Percentiles rank a stretch among this genome's conserved stretches.
Conservation (phyloP, 1,140 invertebrate genomes). For the Penaeus indicus region DNA sequence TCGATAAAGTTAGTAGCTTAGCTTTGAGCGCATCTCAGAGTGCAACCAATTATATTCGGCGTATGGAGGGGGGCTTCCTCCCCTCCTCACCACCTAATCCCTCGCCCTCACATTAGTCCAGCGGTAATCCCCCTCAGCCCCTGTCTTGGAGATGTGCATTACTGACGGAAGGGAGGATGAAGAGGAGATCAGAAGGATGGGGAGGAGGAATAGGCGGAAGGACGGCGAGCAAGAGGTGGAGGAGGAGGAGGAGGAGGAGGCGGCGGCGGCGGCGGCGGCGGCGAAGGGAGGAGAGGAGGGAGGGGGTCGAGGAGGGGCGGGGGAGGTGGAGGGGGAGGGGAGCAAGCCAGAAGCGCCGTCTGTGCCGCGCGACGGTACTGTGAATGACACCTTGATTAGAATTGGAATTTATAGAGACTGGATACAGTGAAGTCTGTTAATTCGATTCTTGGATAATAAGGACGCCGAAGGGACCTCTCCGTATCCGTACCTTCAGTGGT, state of each 20-base stretch:
- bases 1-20: constrained; percentile 61
- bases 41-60: constrained; percentile 62
- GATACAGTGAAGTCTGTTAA: constrained; percentile 38
- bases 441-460: not conserved
- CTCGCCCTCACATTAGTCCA: constrained; percentile 57
- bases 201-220: not conserved
- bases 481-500: not conserved
- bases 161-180: constrained; percentile 41
- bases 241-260: constrained; percentile 11
- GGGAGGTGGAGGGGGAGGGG: not conserved
- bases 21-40: constrained; percentile 60
- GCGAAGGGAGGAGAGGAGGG: not conserved
- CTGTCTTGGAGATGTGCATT: constrained; percentile 59
- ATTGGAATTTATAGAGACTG: constrained; percentile 49
- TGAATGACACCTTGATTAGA: constrained; percentile 53
- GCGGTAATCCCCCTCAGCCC: constrained; percentile 56
- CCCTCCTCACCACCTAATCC: constrained; percentile 45
- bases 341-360: constrained; percentile 18
- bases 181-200: constrained; percentile 33
- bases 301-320: not conserved
- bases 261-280: constrained; percentile 6
- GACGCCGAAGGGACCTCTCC: not conserved
- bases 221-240: not conserved
- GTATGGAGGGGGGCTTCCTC: constrained; percentile 45
- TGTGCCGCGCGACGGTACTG: constrained; percentile 11